Conservation (phyloP, 2,888 invertebrate genomes). For the Terebella lapidaria region DNA sequence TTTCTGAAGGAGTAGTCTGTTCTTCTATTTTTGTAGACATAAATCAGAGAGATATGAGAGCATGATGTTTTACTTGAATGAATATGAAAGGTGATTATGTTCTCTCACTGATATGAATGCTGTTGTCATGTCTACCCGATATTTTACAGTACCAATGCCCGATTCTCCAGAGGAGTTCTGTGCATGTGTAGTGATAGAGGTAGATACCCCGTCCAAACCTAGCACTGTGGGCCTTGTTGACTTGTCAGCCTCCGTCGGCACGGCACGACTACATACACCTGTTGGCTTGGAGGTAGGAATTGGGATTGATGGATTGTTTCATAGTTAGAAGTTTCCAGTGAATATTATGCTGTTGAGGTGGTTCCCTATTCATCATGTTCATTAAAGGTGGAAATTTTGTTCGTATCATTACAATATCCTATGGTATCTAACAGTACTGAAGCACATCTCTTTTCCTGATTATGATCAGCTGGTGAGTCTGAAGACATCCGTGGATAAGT, state of each 20-base stretch:
- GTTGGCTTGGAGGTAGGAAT: conserved; percentile 16
- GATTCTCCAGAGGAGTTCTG: conserved; percentile 33
- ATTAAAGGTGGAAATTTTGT: too few relatives aligned
- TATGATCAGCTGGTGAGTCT: conserved; percentile 23
- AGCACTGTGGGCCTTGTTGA: conserved; percentile 24
- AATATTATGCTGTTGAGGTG: too few relatives aligned
- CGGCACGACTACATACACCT: conserved; percentile 26
- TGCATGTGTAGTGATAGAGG: conserved; percentile 34
- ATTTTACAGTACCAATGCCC: conserved; percentile 4
- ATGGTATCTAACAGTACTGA: too few relatives aligned
- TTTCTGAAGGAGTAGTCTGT: too few relatives aligned
- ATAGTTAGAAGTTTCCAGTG: too few relatives aligned
- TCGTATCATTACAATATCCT: too few relatives aligned
- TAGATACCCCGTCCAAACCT: conserved; percentile 34
- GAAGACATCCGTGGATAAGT: conserved; percentile 17
- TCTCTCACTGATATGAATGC: neutral
- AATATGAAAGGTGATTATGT: too few relatives aligned
- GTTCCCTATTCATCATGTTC: too few relatives aligned
- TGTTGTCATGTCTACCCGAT: neutral
- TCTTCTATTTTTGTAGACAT: too few relatives aligned
- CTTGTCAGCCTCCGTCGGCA: conserved; percentile 32
- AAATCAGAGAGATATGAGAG: neutral
- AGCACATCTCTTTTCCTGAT: neutral
- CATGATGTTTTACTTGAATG: neutral
- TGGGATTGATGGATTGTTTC: too few relatives aligned